phyloP scores from a whole-genome alignment of 2,797 vertebrate genomes.

The Monodelphis domestica region DNA sequence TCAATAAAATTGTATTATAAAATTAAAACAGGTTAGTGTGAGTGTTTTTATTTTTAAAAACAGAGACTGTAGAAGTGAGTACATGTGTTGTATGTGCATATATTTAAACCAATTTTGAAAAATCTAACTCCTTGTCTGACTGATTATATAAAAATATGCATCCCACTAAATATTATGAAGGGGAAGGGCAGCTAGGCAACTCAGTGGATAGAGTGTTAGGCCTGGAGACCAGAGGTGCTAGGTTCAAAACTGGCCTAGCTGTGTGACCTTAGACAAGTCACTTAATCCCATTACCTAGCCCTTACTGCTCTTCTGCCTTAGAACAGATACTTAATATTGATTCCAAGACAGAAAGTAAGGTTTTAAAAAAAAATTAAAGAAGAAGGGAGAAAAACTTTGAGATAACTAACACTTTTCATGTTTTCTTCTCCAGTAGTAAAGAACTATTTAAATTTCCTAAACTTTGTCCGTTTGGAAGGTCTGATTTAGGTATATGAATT shows the following conservation, averaged over 20 bases:
- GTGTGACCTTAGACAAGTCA: too few species aligned
- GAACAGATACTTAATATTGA: too few species aligned
- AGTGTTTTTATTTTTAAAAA: neutral
- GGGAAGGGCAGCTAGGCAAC: too few species aligned
- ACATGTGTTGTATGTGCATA: neutral
- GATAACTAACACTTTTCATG: neutral
- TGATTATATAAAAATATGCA: neutral
- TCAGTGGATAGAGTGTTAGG: too few species aligned
- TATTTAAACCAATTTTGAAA: neutral
- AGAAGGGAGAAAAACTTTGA: neutral
- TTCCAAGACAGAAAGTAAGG: too few species aligned
- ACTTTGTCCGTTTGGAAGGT: neutral
- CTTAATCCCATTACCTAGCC: too few species aligned
- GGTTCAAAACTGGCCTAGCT: too few species aligned
- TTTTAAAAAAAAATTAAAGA: too few species aligned
- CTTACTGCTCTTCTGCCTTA: too few species aligned
- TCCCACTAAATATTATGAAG: neutral
- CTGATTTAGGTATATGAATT: neutral
- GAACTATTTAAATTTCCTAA: neutral
- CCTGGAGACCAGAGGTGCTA: too few species aligned
- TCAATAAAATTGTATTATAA: neutral
- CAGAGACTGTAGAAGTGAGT: neutral
- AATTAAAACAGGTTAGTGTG: neutral
- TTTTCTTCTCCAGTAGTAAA: neutral
- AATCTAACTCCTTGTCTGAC: neutral